A percentile compares a stretch with the other conserved stretches of the same genome.
phyloP scores from a whole-genome alignment of 2,888 invertebrate genomes.

The Drosophila histrio region DNA sequence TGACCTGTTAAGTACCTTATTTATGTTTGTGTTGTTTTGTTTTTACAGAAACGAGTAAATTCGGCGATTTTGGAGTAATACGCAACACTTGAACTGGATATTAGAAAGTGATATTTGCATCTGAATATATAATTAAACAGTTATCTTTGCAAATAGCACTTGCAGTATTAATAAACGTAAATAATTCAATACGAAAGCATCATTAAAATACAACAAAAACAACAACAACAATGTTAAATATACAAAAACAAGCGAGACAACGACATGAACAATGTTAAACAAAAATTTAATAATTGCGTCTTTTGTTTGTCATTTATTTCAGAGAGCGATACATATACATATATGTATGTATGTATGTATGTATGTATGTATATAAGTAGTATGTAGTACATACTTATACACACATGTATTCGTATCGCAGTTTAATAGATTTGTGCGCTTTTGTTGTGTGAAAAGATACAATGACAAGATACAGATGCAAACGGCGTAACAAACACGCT shows the following conservation, averaged over 20 bases:
- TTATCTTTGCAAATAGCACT: background rate
- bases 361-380: too few relatives aligned
- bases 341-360: too few relatives aligned
- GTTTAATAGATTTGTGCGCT: conserved; percentile 56
- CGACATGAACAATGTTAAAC: conserved; percentile 13
- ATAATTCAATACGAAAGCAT: conserved; percentile 20
- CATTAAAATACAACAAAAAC: conserved; percentile 33
- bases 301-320: conserved; percentile 58
- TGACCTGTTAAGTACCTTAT: too few relatives aligned
- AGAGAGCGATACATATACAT: background rate
- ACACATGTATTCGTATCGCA: conserved; percentile 36
- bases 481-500: conserved; percentile 66
- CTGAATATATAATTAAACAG: background rate
- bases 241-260: background rate
- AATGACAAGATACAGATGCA: conserved; percentile 67
- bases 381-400: too few relatives aligned
- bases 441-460: conserved; percentile 67
- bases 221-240: background rate
- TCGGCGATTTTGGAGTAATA: background rate
- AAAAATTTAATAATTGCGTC: conserved; percentile 59
- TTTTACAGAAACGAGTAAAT: too few relatives aligned
- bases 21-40: too few relatives aligned
- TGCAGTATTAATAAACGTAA: conserved; percentile 10
- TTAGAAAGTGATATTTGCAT: conserved; percentile 26
- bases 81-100: conserved; percentile 2